Conservation (phyloP, 2,888 invertebrate genomes). For the Drosophila recens region DNA sequence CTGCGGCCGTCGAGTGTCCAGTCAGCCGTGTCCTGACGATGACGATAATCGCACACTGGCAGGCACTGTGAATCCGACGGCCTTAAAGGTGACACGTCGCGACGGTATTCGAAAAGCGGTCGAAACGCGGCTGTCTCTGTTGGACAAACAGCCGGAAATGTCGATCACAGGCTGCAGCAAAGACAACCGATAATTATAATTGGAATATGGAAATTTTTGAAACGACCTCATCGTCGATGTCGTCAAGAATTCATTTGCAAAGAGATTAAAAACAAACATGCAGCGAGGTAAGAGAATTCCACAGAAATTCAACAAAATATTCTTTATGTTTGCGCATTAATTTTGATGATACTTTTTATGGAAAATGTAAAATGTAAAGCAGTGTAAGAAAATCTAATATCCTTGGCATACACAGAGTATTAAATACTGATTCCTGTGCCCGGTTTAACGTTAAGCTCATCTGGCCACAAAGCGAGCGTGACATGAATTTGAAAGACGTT, state of each 20-base stretch:
- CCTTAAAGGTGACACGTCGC: constrained; percentile 34
- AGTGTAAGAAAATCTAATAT: constrained; percentile 18
- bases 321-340: constrained; percentile 17
- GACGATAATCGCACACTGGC: constrained; percentile 21
- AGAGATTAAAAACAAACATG: constrained; percentile 68
- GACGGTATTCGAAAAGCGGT: constrained; percentile 16
- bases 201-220: constrained; percentile 50
- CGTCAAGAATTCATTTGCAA: constrained; percentile 35
- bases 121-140: constrained; percentile 4
- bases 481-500: constrained; percentile 47
- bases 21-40: constrained; percentile 40
- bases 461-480: constrained; percentile 34
- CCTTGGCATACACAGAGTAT: too few relatives aligned
- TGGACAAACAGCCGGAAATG: constrained; percentile 46
- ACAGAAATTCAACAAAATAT: not conserved
- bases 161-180: constrained; percentile 19
- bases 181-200: constrained; percentile 51
- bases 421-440: constrained; percentile 6
- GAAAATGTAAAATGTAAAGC: constrained; percentile 20
- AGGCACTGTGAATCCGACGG: constrained; percentile 27
- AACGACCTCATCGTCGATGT: constrained; percentile 54
- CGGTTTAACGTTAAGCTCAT: constrained; percentile 36
- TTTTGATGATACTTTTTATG: constrained; percentile 8
- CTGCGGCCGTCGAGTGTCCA: constrained; percentile 27
- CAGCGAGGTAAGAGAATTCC: constrained; percentile 68